Percentiles rank a stretch among this genome's conserved stretches.
Conservation (phyloP, 1,140 invertebrate genomes). For the Cydia splendana region DNA sequence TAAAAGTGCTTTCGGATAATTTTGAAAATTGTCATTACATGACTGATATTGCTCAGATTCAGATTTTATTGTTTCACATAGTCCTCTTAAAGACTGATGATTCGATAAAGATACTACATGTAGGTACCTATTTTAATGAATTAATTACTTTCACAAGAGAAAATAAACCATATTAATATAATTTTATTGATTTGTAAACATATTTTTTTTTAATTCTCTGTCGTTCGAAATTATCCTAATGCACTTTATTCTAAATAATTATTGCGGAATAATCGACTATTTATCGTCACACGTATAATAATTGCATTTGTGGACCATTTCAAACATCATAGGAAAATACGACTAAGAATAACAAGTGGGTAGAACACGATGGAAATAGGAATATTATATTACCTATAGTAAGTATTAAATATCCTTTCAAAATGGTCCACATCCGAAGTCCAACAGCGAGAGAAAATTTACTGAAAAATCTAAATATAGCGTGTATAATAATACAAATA, state of each 20-base stretch:
- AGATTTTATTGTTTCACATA: neutral
- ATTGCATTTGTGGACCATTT: conserved; percentile 47
- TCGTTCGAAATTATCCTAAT: neutral
- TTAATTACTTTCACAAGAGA: neutral
- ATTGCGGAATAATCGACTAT: neutral
- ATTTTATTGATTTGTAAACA: too few relatives aligned
- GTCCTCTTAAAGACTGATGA: neutral
- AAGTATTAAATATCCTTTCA: conserved; percentile 25
- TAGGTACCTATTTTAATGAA: too few relatives aligned
- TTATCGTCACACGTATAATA: conserved; percentile 36
- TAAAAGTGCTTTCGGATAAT: neutral
- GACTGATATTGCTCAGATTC: neutral
- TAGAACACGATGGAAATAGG: conserved; percentile 27
- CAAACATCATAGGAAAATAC: conserved; percentile 39
- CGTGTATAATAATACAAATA: conserved; percentile 62
- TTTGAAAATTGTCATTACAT: neutral
- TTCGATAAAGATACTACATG: too few relatives aligned
- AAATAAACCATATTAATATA: neutral
- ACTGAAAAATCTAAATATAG: conserved; percentile 40
- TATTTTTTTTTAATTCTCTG: neutral
- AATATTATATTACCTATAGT: neutral
- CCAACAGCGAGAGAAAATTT: conserved; percentile 38
- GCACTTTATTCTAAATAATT: neutral
- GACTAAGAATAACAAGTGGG: conserved; percentile 33
- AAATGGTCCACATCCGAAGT: conserved; percentile 42